These are phyloP conservation scores for Latrodectus geometricus DNA, from an alignment of 1,140 invertebrate species.

Conservation along the genomic window DNA sequence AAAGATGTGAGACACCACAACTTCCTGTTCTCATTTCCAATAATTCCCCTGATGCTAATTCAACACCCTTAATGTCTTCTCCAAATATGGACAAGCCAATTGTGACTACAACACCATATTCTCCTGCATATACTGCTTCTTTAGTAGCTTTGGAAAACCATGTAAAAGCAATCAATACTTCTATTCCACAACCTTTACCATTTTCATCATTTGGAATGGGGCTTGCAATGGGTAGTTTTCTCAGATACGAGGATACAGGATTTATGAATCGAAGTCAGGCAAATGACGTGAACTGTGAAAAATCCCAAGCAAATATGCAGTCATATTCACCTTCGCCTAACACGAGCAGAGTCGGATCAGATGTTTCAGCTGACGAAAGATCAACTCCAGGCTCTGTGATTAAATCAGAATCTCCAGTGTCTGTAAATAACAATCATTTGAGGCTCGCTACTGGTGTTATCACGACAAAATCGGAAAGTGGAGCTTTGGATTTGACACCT, in stretches of 20 bases:
- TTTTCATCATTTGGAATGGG: constrained; percentile 71
- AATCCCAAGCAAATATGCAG: constrained; percentile 51
- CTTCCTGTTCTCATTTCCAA: constrained; percentile 32
- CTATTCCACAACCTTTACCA: constrained; percentile 68
- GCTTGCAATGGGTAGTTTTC: constrained; percentile 54
- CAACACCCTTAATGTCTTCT: constrained; percentile 10
- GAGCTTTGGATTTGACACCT: constrained; percentile 63
- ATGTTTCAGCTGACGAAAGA: constrained; percentile 53
- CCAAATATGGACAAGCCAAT: constrained; percentile 48
- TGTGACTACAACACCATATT: constrained; percentile 37
- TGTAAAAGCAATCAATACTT: constrained; percentile 70
- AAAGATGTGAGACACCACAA: constrained; percentile 28
- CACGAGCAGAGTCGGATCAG: constrained; percentile 54
- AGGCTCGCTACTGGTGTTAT: constrained; percentile 30
- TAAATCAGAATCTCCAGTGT: constrained; percentile 52
- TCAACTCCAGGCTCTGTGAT: constrained; percentile 57
- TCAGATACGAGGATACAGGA: constrained; percentile 40
- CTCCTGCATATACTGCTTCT: constrained; percentile 69
- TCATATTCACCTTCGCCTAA: constrained; percentile 55
- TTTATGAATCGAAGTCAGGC: constrained; percentile 66
- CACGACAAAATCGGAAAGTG: constrained; percentile 36
- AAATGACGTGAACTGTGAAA: constrained; percentile 35
- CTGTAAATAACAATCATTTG: constrained; percentile 22
- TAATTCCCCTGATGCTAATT: neutral
- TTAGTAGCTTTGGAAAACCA: constrained; percentile 82